Evolutionary conservation across 2,113 vertebrate genomes (phyloP).

Genomic region (Climacteris rufus): DNA sequence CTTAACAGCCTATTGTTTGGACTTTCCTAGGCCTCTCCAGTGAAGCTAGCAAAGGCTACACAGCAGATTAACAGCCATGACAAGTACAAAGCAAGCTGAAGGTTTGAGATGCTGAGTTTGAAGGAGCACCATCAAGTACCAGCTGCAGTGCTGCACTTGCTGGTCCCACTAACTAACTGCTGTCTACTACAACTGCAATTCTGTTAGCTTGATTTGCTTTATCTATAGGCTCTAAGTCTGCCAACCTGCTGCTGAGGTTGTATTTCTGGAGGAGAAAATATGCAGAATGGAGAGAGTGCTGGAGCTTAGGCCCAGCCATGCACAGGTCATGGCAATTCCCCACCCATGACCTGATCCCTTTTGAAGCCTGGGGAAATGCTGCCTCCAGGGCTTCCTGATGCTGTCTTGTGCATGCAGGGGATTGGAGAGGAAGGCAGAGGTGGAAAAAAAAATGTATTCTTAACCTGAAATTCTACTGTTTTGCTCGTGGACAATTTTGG

Average conservation of each 20-base stretch:
- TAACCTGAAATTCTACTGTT: not conserved
- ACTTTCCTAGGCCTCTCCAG: not conserved
- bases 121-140: not conserved
- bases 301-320: not conserved
- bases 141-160: not conserved
- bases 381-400: not conserved
- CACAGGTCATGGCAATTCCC: rapidly evolving
- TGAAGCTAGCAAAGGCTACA: not conserved
- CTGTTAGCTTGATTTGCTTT: not conserved
- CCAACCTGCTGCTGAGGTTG: not conserved
- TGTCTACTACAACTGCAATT: not conserved
- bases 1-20: not conserved
- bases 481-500: not conserved
- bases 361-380: not conserved
- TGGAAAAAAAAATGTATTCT: not conserved
- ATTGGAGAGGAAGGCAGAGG: not conserved
- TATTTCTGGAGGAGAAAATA: not conserved
- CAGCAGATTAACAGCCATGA: not conserved
- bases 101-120: not conserved
- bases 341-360: rapidly evolving
- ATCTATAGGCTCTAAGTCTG: not conserved
- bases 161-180: not conserved
- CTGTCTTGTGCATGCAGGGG: not conserved
- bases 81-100: not conserved
- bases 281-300: not conserved